phyloP scores from a whole-genome alignment of 2,888 invertebrate species.

The Laothoe populi region DNA sequence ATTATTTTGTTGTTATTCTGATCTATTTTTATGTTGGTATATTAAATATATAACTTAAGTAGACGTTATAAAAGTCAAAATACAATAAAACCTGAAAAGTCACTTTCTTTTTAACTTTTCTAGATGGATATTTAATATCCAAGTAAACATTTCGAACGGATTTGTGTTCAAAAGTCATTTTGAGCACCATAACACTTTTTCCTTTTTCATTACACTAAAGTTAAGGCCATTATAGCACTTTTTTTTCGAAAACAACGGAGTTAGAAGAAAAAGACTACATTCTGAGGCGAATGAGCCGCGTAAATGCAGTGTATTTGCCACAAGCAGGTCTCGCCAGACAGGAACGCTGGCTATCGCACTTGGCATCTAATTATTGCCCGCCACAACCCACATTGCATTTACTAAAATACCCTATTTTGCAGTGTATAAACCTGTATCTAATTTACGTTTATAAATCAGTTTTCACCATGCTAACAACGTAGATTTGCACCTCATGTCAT shows the following conservation, averaged over 20 bases:
- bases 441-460: constrained; percentile 53
- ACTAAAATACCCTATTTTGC: constrained; percentile 48
- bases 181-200: constrained; percentile 28
- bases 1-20: too few relatives aligned
- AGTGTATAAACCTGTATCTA: constrained; percentile 62
- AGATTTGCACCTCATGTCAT: constrained; percentile 23
- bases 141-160: constrained; percentile 64
- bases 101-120: constrained; percentile 70
- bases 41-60: too few relatives aligned
- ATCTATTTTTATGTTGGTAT: too few relatives aligned
- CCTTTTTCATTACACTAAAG: constrained; percentile 36
- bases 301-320: constrained; percentile 55
- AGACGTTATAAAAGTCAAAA: constrained; percentile 8
- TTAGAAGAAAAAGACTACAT: constrained; percentile 50
- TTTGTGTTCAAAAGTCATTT: constrained; percentile 71
- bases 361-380: constrained; percentile 72
- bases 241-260: constrained; percentile 45
- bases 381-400: constrained; percentile 47
- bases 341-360: constrained; percentile 64
- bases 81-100: constrained; percentile 65
- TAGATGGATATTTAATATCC: constrained; percentile 66
- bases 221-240: constrained; percentile 40
- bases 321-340: constrained; percentile 32
- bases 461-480: constrained; percentile 24
- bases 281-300: constrained; percentile 52